Evolutionary conservation across 2,888 invertebrate species (phyloP).

Genomic region (Oxyteleia sp.): DNA sequence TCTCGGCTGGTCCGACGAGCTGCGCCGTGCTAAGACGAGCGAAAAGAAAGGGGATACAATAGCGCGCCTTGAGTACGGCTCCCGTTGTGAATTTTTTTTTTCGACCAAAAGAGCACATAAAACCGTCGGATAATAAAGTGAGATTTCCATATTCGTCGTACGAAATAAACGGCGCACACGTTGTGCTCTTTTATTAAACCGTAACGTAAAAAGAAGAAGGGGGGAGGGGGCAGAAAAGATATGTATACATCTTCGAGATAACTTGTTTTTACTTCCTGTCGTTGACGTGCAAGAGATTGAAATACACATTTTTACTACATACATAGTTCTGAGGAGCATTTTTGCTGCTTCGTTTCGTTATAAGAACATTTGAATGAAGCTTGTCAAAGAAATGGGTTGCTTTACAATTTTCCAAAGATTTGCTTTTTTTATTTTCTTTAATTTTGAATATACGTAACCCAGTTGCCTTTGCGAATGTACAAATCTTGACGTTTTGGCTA

Average conservation of each 20-base stretch:
- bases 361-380: too few species aligned
- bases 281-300: not conserved
- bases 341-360: too few species aligned
- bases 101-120: slow-evolving; percentile 14
- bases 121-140: slow-evolving; percentile 10
- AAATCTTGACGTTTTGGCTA: too few species aligned
- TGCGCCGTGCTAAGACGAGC: not conserved
- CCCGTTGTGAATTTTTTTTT: slow-evolving; percentile 12
- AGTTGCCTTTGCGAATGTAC: too few species aligned
- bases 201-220: not conserved
- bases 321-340: too few species aligned
- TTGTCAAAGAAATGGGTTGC: too few species aligned
- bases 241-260: not conserved
- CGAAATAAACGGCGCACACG: slow-evolving; percentile 4
- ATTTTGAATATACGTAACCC: too few species aligned
- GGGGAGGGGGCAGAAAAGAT: too few species aligned
- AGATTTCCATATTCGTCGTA: slow-evolving; percentile 15
- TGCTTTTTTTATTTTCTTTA: too few species aligned
- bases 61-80: slow-evolving; percentile 2
- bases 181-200: slow-evolving; percentile 9
- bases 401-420: too few species aligned
- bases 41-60: slow-evolving; percentile 19
- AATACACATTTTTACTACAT: too few species aligned
- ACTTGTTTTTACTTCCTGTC: not conserved
- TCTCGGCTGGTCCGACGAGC: slow-evolving; percentile 7